phyloP scores from a whole-genome alignment of 2,888 invertebrate species.

The Thecophora atra region DNA sequence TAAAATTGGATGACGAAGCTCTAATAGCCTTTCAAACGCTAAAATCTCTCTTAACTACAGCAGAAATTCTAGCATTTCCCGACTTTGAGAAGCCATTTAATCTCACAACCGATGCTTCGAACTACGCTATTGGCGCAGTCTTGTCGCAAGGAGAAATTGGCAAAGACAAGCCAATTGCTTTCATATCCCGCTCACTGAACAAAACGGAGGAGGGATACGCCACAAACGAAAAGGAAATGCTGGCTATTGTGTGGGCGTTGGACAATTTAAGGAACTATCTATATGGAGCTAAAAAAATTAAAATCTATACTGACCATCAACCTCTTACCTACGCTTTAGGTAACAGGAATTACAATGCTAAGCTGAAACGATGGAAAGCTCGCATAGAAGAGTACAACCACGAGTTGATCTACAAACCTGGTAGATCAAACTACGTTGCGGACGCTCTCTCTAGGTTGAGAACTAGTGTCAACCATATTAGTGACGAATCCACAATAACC shows the following conservation, averaged over 20 bases:
- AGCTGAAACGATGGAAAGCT: slow-evolving; percentile 38
- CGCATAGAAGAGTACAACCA: slow-evolving; percentile 38
- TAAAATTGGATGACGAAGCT: slow-evolving; percentile 31
- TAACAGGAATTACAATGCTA: slow-evolving; percentile 36
- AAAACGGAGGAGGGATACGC: slow-evolving; percentile 38
- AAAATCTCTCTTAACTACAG: slow-evolving; percentile 36
- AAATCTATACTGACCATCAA: slow-evolving; percentile 38
- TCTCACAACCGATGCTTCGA: slow-evolving; percentile 42
- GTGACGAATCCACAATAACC: no score
- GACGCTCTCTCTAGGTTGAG: slow-evolving; percentile 37
- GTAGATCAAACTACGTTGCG: slow-evolving; percentile 27
- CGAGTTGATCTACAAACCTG: slow-evolving; percentile 32
- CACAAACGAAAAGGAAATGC: slow-evolving; percentile 39
- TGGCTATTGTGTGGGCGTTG: slow-evolving; percentile 36
- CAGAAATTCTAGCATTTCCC: background rate
- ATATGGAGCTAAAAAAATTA: slow-evolving; percentile 26
- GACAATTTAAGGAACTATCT: slow-evolving; percentile 35
- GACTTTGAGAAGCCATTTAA: slow-evolving; percentile 33
- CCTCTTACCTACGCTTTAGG: slow-evolving; percentile 35
- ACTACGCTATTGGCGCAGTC: slow-evolving; percentile 38
- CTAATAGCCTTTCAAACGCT: slow-evolving; percentile 35
- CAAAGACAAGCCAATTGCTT: slow-evolving; percentile 38
- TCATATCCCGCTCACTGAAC: slow-evolving; percentile 37
- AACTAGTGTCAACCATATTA: no score
- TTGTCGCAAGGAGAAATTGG: slow-evolving; percentile 24